Evolutionary conservation across 2,797 vertebrate genomes (phyloP).

Genomic region (Hyperoplus lanceolatus): DNA sequence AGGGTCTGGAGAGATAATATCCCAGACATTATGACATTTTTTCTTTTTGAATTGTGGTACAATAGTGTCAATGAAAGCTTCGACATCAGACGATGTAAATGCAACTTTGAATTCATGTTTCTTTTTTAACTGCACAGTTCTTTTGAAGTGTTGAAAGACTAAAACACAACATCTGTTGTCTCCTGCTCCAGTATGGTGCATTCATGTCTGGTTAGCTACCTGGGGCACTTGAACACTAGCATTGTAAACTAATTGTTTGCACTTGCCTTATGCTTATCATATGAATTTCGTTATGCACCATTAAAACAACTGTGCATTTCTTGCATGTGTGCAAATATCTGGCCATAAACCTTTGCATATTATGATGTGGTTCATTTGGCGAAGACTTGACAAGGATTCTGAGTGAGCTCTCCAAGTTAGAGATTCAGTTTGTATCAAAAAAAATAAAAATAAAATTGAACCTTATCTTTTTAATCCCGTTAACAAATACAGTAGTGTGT

Average conservation of each 20-base stretch:
- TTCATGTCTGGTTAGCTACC: not conserved
- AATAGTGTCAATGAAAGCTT: not conserved
- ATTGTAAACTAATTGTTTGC: not conserved
- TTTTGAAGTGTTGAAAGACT: not conserved
- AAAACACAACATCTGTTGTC: not conserved
- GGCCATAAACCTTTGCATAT: too few relatives aligned
- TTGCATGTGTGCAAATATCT: too few relatives aligned
- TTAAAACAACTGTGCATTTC: too few relatives aligned
- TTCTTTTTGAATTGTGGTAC: not conserved
- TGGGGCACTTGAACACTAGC: not conserved
- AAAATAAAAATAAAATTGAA: too few relatives aligned
- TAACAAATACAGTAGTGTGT: not conserved
- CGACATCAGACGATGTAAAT: not conserved
- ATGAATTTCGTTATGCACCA: too few relatives aligned
- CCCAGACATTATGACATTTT: not conserved
- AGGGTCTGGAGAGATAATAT: not conserved
- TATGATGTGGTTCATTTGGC: too few relatives aligned
- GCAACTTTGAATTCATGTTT: not conserved
- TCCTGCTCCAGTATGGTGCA: not conserved
- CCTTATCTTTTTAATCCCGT: not conserved
- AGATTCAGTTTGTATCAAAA: not conserved
- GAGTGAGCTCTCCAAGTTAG: not conserved
- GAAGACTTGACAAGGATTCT: too few relatives aligned
- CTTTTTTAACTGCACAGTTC: not conserved
- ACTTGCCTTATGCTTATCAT: too few relatives aligned